Evolutionary conservation across 2,113 vertebrate species (phyloP).

Genomic region (Triplophysa dalaica): DNA sequence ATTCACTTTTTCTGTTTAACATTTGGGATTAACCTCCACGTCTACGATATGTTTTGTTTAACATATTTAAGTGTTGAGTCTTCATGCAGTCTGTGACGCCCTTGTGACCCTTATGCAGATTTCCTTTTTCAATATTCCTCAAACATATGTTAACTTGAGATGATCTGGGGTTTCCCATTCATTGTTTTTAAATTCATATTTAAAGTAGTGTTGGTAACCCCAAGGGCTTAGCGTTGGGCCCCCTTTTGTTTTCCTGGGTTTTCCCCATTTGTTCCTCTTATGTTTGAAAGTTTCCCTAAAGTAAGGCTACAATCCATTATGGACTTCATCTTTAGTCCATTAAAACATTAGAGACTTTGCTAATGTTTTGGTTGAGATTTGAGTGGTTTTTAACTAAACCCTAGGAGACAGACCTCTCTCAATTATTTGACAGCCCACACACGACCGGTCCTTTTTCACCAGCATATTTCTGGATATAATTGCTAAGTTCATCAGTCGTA

Average conservation of each 20-base stretch:
- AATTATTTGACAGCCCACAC: too few species aligned
- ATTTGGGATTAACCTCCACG: neutral
- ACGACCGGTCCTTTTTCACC: too few species aligned
- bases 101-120: conserved; percentile 61
- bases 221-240: conserved; percentile 7
- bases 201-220: neutral
- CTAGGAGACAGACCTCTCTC: too few species aligned
- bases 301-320: neutral
- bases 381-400: neutral
- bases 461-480: too few species aligned
- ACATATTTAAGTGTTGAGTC: conserved; percentile 28
- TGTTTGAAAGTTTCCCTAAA: neutral
- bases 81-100: conserved; percentile 60
- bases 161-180: conserved; percentile 21
- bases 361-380: conserved; percentile 5
- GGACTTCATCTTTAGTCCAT: neutral
- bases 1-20: conserved; percentile 13
- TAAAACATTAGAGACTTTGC: neutral
- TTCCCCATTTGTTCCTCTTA: neutral
- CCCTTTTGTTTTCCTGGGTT: conserved; percentile 11
- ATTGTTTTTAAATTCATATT: conserved; percentile 8
- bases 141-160: conserved; percentile 67
- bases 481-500: too few species aligned
- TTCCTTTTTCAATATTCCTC: conserved; percentile 54
- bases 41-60: conserved; percentile 28